Evolutionary conservation across 2,113 vertebrate species (phyloP).

Genomic region (Corvus moneduloides): DNA sequence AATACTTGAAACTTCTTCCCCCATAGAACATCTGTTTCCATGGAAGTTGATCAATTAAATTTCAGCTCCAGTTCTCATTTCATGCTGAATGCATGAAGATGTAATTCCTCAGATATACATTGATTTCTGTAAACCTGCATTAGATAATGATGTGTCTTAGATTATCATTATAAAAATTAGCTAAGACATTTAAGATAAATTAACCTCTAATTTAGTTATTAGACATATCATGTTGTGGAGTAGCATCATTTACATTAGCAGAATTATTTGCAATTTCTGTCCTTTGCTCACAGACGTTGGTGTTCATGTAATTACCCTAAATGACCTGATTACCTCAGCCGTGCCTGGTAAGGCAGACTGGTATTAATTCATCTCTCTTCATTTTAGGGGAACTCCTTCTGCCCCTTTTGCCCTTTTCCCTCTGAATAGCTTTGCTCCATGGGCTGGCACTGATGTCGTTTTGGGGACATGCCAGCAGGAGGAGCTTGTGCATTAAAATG

Average conservation of each 20-base stretch:
- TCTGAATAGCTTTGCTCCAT: neutral
- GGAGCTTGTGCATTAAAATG: slow-evolving; percentile 56
- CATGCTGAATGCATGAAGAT: neutral
- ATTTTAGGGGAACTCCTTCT: neutral
- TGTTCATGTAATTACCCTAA: neutral
- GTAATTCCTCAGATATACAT: neutral
- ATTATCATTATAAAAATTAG: slow-evolving; percentile 5
- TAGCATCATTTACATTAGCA: neutral
- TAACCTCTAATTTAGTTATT: neutral
- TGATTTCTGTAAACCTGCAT: neutral
- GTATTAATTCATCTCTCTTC: neutral
- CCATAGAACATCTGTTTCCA: neutral
- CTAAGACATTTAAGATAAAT: neutral
- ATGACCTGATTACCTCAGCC: neutral
- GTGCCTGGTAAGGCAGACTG: neutral
- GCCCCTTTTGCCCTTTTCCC: neutral
- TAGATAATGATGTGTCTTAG: neutral
- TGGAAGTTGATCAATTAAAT: neutral
- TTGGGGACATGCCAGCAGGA: slow-evolving; percentile 52
- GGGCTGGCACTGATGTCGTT: neutral
- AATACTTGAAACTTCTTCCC: neutral
- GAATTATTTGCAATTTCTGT: neutral
- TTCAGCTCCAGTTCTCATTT: neutral
- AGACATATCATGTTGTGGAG: neutral
- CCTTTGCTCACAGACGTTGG: neutral